phyloP scores from a whole-genome alignment of 1,140 invertebrate genomes.

The Potamilus streckersoni region DNA sequence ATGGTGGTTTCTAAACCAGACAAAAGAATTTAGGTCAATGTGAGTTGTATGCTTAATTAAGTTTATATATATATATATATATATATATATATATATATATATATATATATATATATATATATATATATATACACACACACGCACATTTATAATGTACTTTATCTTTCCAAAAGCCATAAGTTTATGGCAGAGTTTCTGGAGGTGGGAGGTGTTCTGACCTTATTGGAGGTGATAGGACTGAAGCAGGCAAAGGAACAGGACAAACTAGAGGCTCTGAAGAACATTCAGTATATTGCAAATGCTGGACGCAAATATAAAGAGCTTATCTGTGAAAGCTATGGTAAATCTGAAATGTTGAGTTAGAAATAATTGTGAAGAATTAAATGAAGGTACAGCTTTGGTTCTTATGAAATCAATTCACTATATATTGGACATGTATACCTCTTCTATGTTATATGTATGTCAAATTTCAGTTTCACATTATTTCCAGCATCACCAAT shows the following conservation, averaged over 20 bases:
- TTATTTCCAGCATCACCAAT: too few relatives aligned
- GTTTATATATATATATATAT: too few relatives aligned
- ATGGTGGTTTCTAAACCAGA: too few relatives aligned
- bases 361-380: neutral
- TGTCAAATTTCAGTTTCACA: too few relatives aligned
- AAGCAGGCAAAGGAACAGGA: conserved; percentile 66
- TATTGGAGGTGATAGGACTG: conserved; percentile 65
- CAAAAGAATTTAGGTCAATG: too few relatives aligned
- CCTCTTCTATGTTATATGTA: too few relatives aligned
- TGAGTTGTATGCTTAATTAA: too few relatives aligned
- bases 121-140: too few relatives aligned
- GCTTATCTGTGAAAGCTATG: conserved; percentile 69
- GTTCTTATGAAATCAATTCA: too few relatives aligned
- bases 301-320: conserved; percentile 68
- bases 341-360: conserved; percentile 36
- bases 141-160: neutral
- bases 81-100: too few relatives aligned
- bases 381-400: neutral
- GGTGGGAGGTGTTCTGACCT: conserved; percentile 65
- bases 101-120: too few relatives aligned
- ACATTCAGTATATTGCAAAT: conserved; percentile 63
- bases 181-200: conserved; percentile 68
- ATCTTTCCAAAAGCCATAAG: conserved; percentile 58
- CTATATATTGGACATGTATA: too few relatives aligned
- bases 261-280: conserved; percentile 61